A percentile compares a stretch with the other conserved stretches of the same genome.
These are phyloP conservation scores for Noctua fimbriata DNA, from an alignment of 2,888 invertebrate species.

Conservation along the genomic window DNA sequence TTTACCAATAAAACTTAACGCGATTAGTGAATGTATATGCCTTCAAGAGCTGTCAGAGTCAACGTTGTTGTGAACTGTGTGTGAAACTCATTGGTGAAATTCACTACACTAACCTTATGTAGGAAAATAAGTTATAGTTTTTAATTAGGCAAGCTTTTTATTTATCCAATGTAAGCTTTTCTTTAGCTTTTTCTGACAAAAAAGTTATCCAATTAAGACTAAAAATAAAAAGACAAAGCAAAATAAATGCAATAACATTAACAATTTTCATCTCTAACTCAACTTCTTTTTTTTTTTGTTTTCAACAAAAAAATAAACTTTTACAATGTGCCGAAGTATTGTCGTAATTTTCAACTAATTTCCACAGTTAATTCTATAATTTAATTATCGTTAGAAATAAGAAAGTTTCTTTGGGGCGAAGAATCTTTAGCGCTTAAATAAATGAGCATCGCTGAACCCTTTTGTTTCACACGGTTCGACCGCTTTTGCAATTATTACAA, in stretches of 20 bases:
- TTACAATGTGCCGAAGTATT: slow-evolving; percentile 61
- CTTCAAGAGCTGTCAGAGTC: neutral
- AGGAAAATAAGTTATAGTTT: neutral
- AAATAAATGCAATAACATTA: slow-evolving; percentile 46
- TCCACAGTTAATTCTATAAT: slow-evolving; percentile 72
- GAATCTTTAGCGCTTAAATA: slow-evolving; percentile 77
- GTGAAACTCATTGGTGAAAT: neutral
- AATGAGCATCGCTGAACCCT: slow-evolving; percentile 77
- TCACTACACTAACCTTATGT: neutral
- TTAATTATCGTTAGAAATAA: slow-evolving; percentile 73
- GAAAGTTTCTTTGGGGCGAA: slow-evolving; percentile 74
- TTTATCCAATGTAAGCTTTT: neutral
- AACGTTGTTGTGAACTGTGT: neutral
- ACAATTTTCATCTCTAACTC: slow-evolving; percentile 47
- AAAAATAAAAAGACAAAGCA: slow-evolving; percentile 32
- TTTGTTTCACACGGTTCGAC: slow-evolving; percentile 75
- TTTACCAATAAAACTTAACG: neutral
- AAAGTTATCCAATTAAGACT: slow-evolving; percentile 25
- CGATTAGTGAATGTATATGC: neutral
- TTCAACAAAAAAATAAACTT: slow-evolving; percentile 48
- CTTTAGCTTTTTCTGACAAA: neutral
- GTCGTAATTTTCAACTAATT: slow-evolving; percentile 70
- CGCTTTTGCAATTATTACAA: slow-evolving; percentile 73
- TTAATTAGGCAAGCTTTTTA: neutral
- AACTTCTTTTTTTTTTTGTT: slow-evolving; percentile 39